phyloP scores from a whole-genome alignment of 2,797 vertebrate species.

The Telmatherina bonti region DNA sequence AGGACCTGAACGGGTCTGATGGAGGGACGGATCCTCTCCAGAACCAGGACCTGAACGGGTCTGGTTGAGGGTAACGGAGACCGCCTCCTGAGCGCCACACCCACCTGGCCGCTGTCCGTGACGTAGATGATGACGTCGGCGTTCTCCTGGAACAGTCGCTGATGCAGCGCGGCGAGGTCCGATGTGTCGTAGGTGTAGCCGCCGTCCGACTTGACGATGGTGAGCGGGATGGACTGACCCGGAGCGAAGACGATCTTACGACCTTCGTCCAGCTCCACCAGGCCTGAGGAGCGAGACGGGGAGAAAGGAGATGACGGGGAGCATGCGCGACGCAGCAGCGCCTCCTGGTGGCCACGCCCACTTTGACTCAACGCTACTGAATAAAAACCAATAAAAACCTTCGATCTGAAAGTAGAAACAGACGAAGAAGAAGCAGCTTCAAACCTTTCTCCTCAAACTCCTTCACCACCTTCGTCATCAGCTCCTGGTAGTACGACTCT shows the following conservation, averaged over 20 bases:
- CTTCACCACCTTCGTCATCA: slow-evolving; percentile 90
- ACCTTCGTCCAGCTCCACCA: slow-evolving; percentile 91
- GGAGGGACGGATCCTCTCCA: too few species aligned
- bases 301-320: too few species aligned
- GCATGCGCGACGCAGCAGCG: too few species aligned
- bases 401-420: too few species aligned
- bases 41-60: too few species aligned
- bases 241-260: slow-evolving; percentile 91
- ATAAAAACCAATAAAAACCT: too few species aligned
- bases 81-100: too few species aligned
- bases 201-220: slow-evolving; percentile 94
- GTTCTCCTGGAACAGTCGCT: slow-evolving; percentile 89
- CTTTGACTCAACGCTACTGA: too few species aligned
- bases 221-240: slow-evolving; percentile 90
- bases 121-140: slow-evolving; percentile 93
- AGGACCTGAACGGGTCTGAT: too few species aligned
- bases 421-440: not conserved
- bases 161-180: slow-evolving; percentile 92
- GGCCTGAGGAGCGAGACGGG: slow-evolving; percentile 70
- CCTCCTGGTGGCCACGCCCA: slow-evolving; percentile 57
- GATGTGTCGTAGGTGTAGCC: slow-evolving; percentile 98
- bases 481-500: slow-evolving; percentile 93
- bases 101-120: slow-evolving; percentile 93
- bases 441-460: slow-evolving; percentile 92
- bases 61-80: too few species aligned